A percentile compares a stretch with the other conserved stretches of the same genome.
Conservation (phyloP, 1,140 invertebrate species). For the Megalonaias nervosa region DNA sequence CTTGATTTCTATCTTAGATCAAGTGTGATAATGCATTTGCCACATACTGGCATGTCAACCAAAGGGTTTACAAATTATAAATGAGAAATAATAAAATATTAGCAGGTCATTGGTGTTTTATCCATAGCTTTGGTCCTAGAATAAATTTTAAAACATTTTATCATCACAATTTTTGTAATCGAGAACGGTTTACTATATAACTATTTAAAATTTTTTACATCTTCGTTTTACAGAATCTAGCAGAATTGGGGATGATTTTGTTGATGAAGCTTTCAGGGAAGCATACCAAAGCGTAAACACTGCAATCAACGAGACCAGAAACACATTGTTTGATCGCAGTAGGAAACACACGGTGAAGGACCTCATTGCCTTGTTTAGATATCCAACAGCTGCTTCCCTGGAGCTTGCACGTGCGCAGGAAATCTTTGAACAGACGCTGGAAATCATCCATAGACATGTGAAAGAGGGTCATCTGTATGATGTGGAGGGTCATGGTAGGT, state of each 20-base stretch:
- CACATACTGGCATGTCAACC: too few species aligned
- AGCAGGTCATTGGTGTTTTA: too few species aligned
- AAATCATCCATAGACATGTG: conserved; percentile 88
- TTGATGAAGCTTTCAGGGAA: conserved; percentile 75
- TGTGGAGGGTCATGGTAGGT: conserved; percentile 55
- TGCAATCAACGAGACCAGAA: conserved; percentile 89
- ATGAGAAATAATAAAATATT: too few species aligned
- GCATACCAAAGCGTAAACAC: conserved; percentile 87
- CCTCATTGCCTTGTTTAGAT: conserved; percentile 83
- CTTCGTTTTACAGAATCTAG: too few species aligned
- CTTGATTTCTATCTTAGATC: too few species aligned
- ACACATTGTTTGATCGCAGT: conserved; percentile 77
- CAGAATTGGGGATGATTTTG: conserved; percentile 78
- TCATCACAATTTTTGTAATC: too few species aligned
- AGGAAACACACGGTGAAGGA: conserved; percentile 72
- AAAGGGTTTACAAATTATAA: too few species aligned
- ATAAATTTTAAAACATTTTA: too few species aligned
- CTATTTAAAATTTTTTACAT: too few species aligned
- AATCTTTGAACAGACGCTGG: conserved; percentile 91
- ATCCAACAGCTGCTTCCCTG: conserved; percentile 84
- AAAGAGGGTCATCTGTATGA: conserved; percentile 79
- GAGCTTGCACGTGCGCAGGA: conserved; percentile 90
- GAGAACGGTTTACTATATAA: too few species aligned
- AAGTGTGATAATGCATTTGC: too few species aligned
- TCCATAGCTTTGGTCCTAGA: too few species aligned